Percentiles rank a stretch among this genome's conserved stretches.
phyloP scores from a whole-genome alignment of 2,888 invertebrate genomes.

The Andrena bucephala region DNA sequence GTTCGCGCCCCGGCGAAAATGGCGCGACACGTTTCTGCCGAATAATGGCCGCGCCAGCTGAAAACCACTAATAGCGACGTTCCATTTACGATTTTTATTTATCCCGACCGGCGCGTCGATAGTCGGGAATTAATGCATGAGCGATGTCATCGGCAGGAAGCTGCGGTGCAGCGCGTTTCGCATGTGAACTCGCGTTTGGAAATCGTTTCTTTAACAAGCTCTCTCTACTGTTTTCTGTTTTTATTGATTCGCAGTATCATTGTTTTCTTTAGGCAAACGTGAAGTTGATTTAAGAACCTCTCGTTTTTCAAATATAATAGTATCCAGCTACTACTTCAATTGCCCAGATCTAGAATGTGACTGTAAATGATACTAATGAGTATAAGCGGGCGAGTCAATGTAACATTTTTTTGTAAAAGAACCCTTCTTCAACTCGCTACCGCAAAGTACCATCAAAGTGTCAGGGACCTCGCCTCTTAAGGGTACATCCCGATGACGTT shows the following conservation, averaged over 20 bases:
- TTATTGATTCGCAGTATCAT: neutral
- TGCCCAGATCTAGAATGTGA: too few relatives aligned
- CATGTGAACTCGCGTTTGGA: constrained; percentile 19
- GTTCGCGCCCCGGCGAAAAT: constrained; percentile 16
- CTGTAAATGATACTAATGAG: too few relatives aligned
- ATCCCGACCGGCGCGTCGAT: constrained; percentile 36
- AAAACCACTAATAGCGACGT: constrained; percentile 47
- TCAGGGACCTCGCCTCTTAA: neutral
- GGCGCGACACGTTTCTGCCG: constrained; percentile 40
- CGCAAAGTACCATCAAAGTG: neutral
- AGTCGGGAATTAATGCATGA: constrained; percentile 43
- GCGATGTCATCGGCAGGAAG: constrained; percentile 13
- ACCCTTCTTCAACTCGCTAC: too few relatives aligned
- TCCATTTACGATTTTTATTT: constrained; percentile 51
- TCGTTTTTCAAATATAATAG: too few relatives aligned
- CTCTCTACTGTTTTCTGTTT: neutral
- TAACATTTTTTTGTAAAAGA: too few relatives aligned
- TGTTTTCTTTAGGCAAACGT: too few relatives aligned
- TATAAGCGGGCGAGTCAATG: too few relatives aligned
- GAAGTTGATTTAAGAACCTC: too few relatives aligned
- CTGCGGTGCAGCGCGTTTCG: constrained; percentile 5
- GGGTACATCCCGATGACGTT: constrained; percentile 3
- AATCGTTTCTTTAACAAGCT: constrained; percentile 1
- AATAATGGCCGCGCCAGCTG: constrained; percentile 23
- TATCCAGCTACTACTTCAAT: too few relatives aligned